Conservation (phyloP, 2,888 invertebrate species). For the Ichneumoninae sp. region DNA sequence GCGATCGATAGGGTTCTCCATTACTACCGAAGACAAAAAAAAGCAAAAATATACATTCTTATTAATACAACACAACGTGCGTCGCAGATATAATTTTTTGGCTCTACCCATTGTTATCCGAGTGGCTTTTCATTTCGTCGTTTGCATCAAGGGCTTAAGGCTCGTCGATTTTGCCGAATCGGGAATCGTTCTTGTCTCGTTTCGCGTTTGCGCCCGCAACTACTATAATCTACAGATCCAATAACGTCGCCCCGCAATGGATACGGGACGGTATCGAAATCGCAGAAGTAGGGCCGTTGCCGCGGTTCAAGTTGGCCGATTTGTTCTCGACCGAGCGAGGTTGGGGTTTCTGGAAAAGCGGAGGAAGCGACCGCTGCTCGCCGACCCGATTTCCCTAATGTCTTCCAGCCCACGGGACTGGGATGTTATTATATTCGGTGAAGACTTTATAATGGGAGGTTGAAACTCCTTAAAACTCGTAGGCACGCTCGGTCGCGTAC, state of each 20-base stretch:
- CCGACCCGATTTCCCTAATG: slow-evolving; percentile 82
- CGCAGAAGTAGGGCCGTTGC: slow-evolving; percentile 73
- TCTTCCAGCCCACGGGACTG: slow-evolving; percentile 81
- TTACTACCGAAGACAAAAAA: slow-evolving; percentile 78
- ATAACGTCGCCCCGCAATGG: slow-evolving; percentile 57
- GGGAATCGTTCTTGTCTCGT: slow-evolving; percentile 46
- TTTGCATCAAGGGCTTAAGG: slow-evolving; percentile 16
- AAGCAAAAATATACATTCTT: slow-evolving; percentile 81
- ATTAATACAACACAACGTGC: slow-evolving; percentile 77
- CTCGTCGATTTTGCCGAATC: slow-evolving; percentile 52
- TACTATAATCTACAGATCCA: slow-evolving; percentile 63
- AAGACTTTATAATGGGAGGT: slow-evolving; percentile 83
- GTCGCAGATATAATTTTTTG: not conserved
- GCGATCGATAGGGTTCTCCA: slow-evolving; percentile 81
- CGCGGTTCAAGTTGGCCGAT: slow-evolving; percentile 66
- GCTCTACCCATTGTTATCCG: slow-evolving; percentile 1
- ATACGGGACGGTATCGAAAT: slow-evolving; percentile 72
- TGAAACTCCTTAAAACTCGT: slow-evolving; percentile 83
- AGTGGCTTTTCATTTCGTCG: slow-evolving; percentile 56
- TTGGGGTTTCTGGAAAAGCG: slow-evolving; percentile 23
- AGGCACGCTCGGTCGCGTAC: slow-evolving; percentile 65
- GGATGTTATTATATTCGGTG: slow-evolving; percentile 83
- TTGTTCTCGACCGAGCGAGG: slow-evolving; percentile 49
- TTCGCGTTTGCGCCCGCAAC: slow-evolving; percentile 56
- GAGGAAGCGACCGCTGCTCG: slow-evolving; percentile 35